These are phyloP conservation scores for Odocoileus virginianus DNA, from an alignment of 2,113 vertebrate species.

Conservation along the genomic window DNA sequence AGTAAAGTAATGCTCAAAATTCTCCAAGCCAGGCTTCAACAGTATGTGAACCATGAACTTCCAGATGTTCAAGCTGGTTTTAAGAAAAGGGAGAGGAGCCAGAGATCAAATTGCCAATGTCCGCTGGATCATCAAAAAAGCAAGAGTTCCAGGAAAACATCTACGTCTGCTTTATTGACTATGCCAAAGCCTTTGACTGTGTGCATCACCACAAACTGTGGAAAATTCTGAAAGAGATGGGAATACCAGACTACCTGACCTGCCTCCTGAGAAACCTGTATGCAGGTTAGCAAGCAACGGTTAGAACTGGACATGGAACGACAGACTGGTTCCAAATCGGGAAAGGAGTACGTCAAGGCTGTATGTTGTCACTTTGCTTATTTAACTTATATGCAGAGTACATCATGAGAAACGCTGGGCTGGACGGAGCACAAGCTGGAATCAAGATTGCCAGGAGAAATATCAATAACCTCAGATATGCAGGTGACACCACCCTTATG, in stretches of 20 bases:
- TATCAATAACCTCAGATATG: neutral
- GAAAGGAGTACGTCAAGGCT: neutral
- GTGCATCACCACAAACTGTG: no score
- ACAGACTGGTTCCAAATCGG: neutral
- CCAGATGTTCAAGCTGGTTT: neutral
- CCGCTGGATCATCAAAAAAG: fast-evolving
- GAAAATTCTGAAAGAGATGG: no score
- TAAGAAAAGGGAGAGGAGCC: neutral
- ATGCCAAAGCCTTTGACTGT: neutral
- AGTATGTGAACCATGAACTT: neutral
- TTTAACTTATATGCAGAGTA: neutral
- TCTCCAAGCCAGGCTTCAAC: neutral
- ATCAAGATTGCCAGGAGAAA: neutral
- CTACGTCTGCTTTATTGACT: neutral
- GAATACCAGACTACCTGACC: no score
- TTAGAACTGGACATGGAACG: neutral
- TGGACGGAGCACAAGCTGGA: neutral
- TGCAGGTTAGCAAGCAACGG: neutral
- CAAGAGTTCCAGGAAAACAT: neutral
- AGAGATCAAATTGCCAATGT: neutral
- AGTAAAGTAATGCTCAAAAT: neutral
- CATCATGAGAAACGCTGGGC: neutral
- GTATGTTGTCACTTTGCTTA: neutral
- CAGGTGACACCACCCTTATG: neutral
- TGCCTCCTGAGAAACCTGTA: neutral